These are phyloP conservation scores for Scyliorhinus canicula DNA, from an alignment of 2,797 vertebrate genomes.

Conservation along the genomic window DNA sequence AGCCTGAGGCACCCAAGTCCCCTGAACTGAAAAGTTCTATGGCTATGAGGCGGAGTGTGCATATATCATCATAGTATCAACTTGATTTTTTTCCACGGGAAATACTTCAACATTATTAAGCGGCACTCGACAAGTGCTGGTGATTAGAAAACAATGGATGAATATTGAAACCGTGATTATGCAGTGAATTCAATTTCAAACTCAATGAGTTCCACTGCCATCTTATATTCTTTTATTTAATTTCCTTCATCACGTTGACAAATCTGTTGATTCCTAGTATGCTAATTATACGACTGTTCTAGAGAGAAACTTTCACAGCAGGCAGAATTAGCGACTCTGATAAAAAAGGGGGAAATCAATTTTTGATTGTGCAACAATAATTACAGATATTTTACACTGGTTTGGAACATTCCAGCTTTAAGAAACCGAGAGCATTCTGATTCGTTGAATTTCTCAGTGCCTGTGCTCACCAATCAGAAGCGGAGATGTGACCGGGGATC, in stretches of 20 bases:
- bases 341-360: background rate
- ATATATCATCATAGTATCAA: too few relatives aligned
- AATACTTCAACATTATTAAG: background rate
- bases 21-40: too few relatives aligned
- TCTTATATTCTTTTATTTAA: background rate
- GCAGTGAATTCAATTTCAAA: background rate
- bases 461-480: background rate
- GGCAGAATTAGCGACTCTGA: background rate
- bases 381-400: accelerated
- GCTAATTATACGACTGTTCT: background rate
- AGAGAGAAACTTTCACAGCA: background rate
- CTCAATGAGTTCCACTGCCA: too few relatives aligned
- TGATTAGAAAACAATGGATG: background rate
- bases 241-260: background rate
- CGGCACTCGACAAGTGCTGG: background rate
- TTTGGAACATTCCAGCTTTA: background rate
- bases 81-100: background rate
- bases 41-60: too few relatives aligned
- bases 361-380: background rate
- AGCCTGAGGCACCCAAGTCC: too few relatives aligned
- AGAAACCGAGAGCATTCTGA: constrained; percentile 38
- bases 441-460: background rate
- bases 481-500: background rate
- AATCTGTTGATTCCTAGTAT: background rate
- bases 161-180: background rate